Conservation (phyloP, 2,888 invertebrate species). For the Smittia aterrima region DNA sequence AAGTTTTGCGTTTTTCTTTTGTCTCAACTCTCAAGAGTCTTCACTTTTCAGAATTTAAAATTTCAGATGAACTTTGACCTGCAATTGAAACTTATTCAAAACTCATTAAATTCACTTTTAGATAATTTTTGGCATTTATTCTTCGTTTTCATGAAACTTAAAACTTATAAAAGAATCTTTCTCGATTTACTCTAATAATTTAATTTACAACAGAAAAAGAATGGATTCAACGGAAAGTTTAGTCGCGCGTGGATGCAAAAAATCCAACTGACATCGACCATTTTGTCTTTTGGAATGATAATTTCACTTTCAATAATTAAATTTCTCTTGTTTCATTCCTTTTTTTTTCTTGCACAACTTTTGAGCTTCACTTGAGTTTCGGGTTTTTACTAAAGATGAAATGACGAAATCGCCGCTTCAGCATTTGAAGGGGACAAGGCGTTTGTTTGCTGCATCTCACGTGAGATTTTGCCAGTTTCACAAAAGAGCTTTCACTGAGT, state of each 20-base stretch:
- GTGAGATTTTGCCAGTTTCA: background rate
- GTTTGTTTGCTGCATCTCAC: background rate
- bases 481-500: background rate
- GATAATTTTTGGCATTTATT: background rate
- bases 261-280: background rate
- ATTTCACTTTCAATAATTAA: conserved; percentile 4
- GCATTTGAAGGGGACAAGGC: background rate
- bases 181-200: background rate
- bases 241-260: background rate
- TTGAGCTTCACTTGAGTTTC: background rate
- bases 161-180: background rate
- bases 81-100: background rate
- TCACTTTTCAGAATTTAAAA: too few species aligned
- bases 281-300: background rate
- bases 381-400: background rate
- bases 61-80: background rate
- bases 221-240: background rate
- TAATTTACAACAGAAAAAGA: background rate
- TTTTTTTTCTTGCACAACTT: background rate
- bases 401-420: background rate
- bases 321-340: background rate
- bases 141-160: background rate
- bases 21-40: background rate
- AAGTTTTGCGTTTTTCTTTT: too few species aligned
- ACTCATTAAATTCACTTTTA: background rate